Conservation (phyloP, 1,140 invertebrate genomes). For the Campoletis sonorensis region DNA sequence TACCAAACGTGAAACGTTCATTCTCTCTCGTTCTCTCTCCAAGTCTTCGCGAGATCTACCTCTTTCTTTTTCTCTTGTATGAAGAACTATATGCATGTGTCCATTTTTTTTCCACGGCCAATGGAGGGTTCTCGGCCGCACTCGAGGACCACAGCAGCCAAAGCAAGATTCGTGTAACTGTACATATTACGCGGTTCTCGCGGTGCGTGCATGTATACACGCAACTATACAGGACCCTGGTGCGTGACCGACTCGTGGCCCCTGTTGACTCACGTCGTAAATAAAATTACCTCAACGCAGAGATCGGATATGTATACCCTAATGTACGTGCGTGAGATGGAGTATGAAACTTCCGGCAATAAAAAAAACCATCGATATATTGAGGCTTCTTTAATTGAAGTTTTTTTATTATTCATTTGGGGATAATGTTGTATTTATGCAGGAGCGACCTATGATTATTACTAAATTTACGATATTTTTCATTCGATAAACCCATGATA, state of each 20-base stretch:
- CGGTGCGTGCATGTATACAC: conserved; percentile 25
- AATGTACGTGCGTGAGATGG: background rate
- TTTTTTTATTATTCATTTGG: too few species aligned
- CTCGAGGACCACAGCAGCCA: conserved; percentile 38
- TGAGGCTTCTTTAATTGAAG: background rate
- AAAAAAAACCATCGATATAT: conserved; percentile 8
- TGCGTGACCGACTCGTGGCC: conserved; percentile 36
- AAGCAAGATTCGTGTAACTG: conserved; percentile 67
- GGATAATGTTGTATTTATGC: too few species aligned
- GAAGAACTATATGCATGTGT: background rate
- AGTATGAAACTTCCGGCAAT: background rate
- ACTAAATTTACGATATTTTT: too few species aligned
- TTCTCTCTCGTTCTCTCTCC: conserved; percentile 42
- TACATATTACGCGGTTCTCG: conserved; percentile 56
- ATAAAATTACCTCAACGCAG: conserved; percentile 50
- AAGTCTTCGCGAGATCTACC: background rate
- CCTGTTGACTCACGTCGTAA: conserved; percentile 43
- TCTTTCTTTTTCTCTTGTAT: conserved; percentile 18
- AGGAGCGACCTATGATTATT: too few species aligned
- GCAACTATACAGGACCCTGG: conserved; percentile 9
- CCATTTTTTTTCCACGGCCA: background rate
- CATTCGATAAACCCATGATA: too few species aligned
- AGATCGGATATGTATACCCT: background rate
- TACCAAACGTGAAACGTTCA: conserved; percentile 58
- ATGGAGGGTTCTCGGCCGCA: background rate